Conservation (phyloP, 1,140 invertebrate genomes). For the Dendrolimus kikuchii region DNA sequence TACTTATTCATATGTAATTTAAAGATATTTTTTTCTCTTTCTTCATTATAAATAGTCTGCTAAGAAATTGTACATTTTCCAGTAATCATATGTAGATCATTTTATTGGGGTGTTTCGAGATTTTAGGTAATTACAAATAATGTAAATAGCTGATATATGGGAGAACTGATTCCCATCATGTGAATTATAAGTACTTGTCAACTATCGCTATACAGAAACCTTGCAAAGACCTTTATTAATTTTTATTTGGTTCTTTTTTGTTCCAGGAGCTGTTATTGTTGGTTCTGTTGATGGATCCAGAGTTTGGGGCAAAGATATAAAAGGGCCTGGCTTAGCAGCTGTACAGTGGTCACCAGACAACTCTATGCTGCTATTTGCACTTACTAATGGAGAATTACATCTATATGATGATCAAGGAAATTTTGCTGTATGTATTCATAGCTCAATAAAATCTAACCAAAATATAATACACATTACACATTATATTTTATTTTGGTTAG, state of each 20-base stretch:
- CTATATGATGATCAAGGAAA: conserved; percentile 94
- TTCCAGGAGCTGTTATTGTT: conserved; percentile 74
- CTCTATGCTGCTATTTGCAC: conserved; percentile 91
- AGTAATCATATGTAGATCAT: too few relatives aligned
- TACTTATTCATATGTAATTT: background rate
- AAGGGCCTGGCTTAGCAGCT: conserved; percentile 81
- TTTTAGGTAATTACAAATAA: too few relatives aligned
- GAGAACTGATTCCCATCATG: too few relatives aligned
- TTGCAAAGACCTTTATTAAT: too few relatives aligned
- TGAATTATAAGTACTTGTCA: too few relatives aligned
- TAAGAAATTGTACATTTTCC: too few relatives aligned
- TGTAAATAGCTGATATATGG: too few relatives aligned
- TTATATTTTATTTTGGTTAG: too few relatives aligned
- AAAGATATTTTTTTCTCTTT: too few relatives aligned
- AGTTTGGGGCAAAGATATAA: conserved; percentile 98
- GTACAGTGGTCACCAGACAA: conserved; percentile 98
- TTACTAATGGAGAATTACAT: conserved; percentile 93
- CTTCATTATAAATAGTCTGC: background rate
- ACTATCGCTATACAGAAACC: too few relatives aligned
- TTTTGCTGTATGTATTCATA: conserved; percentile 68
- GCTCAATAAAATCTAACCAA: background rate
- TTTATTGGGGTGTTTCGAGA: too few relatives aligned
- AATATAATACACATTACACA: conserved; percentile 21
- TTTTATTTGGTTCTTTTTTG: background rate
- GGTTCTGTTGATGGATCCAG: conserved; percentile 97